Evolutionary conservation across 1,140 invertebrate genomes (phyloP).

Genomic region (Rhopalosiphum padi): DNA sequence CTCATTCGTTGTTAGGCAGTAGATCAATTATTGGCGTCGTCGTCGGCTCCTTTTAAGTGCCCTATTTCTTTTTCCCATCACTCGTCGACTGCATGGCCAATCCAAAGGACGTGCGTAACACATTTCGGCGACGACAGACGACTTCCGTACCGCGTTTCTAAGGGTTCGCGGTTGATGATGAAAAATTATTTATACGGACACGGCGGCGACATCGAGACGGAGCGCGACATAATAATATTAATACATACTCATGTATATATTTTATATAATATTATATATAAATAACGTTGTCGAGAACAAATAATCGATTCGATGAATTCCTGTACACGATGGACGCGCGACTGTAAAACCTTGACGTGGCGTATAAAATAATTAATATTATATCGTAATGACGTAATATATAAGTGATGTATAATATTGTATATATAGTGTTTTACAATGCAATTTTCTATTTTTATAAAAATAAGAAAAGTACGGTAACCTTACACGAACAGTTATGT

Average conservation of each 20-base stretch:
- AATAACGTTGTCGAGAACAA: not conserved
- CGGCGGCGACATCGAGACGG: not conserved
- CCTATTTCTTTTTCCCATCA: not conserved
- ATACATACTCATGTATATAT: not conserved
- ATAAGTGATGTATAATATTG: not conserved
- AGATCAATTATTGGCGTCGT: not conserved
- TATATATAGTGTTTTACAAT: not conserved
- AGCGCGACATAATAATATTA: not conserved
- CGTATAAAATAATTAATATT: not conserved
- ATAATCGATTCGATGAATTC: slow-evolving; percentile 29
- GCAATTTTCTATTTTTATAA: not conserved
- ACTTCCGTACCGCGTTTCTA: not conserved
- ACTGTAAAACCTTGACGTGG: not conserved
- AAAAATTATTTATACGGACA: slow-evolving; percentile 5
- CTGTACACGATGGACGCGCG: not conserved
- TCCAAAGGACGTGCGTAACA: not conserved
- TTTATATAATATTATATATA: not conserved
- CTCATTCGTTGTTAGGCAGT: not conserved
- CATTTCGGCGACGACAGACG: not conserved
- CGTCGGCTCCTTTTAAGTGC: not conserved
- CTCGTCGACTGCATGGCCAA: not conserved
- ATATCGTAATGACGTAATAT: not conserved
- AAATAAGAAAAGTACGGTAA: not conserved
- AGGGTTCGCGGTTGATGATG: slow-evolving; percentile 26
- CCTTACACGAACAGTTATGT: not conserved